A percentile compares a stretch with the other conserved stretches of the same genome.
Conservation (phyloP, 2,797 vertebrate genomes). For the Lutjanus argentimaculatus region DNA sequence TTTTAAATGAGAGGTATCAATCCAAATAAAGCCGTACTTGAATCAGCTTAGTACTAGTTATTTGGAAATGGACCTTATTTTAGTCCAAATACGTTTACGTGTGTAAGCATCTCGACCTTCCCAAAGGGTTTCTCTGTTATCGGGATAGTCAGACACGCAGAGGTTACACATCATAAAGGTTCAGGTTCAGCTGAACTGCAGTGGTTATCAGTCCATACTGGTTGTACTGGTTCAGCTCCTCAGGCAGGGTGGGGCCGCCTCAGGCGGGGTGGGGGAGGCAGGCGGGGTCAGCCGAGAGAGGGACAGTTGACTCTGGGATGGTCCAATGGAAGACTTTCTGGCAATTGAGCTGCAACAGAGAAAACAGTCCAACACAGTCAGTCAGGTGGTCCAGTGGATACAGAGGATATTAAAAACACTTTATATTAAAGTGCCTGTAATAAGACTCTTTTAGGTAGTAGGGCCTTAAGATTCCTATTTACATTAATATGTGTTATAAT, state of each 20-base stretch:
- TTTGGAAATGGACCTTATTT: constrained; percentile 4
- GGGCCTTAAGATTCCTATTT: too few species aligned
- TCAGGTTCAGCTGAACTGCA: constrained; percentile 13
- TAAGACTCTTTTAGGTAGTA: too few species aligned
- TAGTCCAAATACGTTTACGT: constrained; percentile 9
- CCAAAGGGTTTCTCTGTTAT: constrained; percentile 10
- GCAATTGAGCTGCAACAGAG: constrained; percentile 41
- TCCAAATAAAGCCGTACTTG: background rate
- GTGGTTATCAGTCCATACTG: background rate
- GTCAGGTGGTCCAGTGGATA: background rate
- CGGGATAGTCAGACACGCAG: constrained; percentile 24
- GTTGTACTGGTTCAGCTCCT: constrained; percentile 60
- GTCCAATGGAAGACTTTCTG: constrained; percentile 72
- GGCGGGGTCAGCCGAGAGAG: constrained; percentile 76
- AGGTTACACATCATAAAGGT: constrained; percentile 10
- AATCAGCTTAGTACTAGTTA: background rate
- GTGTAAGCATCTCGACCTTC: background rate
- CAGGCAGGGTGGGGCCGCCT: constrained; percentile 73
- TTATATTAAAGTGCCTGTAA: too few species aligned
- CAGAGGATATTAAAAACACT: background rate
- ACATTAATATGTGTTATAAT: too few species aligned
- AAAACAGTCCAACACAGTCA: background rate
- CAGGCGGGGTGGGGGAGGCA: constrained; percentile 61
- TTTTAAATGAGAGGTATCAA: background rate
- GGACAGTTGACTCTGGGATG: constrained; percentile 57